These are phyloP conservation scores for Drosophila sproati DNA, from an alignment of 1,140 invertebrate genomes.

Conservation along the genomic window DNA sequence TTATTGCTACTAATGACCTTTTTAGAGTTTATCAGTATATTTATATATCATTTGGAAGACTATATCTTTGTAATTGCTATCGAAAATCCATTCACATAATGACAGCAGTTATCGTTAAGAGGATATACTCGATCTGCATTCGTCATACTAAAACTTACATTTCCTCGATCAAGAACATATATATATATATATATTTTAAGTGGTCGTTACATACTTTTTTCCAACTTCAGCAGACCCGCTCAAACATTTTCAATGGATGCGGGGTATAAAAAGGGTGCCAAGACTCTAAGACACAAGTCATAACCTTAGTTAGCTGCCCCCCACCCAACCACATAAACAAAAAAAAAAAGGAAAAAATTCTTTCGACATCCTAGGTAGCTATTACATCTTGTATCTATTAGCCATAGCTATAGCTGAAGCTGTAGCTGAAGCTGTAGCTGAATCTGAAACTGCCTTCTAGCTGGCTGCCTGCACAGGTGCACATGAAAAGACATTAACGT, in stretches of 20 bases:
- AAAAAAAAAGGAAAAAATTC: not conserved
- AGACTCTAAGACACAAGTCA: not conserved
- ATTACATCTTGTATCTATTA: constrained; percentile 48
- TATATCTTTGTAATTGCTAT: too few species aligned
- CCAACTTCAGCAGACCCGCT: not conserved
- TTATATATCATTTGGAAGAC: too few species aligned
- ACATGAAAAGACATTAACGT: constrained; percentile 57
- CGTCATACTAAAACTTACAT: too few species aligned
- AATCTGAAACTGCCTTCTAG: not conserved
- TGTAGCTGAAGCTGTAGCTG: not conserved
- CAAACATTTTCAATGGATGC: not conserved
- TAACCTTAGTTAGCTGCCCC: constrained; percentile 5
- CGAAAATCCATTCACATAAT: too few species aligned
- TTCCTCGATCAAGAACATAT: too few species aligned
- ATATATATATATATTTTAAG: too few species aligned
- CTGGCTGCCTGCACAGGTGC: constrained; percentile 45
- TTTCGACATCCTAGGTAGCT: constrained; percentile 13
- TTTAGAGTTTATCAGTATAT: too few species aligned
- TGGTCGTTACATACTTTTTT: too few species aligned
- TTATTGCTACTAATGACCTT: too few species aligned
- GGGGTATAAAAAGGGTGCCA: not conserved
- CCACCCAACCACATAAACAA: not conserved
- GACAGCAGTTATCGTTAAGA: too few species aligned
- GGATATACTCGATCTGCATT: too few species aligned
- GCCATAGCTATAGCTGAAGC: not conserved